Percentiles rank a stretch among this genome's conserved stretches.
Conservation (phyloP, 1,140 invertebrate species). For the Leucophenga varia region DNA sequence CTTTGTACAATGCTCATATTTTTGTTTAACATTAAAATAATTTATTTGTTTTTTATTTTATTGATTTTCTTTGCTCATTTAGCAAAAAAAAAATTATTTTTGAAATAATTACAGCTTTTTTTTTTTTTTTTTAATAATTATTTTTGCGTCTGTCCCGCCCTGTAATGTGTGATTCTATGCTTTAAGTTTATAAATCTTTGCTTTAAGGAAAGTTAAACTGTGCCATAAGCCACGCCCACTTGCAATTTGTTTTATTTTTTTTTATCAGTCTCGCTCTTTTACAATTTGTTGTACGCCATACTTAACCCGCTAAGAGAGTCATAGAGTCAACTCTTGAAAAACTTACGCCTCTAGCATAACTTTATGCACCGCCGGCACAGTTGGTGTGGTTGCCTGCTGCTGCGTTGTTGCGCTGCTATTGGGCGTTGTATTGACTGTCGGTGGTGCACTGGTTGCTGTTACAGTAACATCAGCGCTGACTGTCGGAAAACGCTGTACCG, state of each 20-base stretch:
- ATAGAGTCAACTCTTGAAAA: constrained; percentile 14
- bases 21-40: constrained; percentile 7
- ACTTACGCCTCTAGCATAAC: constrained; percentile 64
- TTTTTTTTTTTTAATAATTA: too few species aligned
- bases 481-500: constrained; percentile 42
- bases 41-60: constrained; percentile 18
- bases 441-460: constrained; percentile 28
- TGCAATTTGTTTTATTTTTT: neutral
- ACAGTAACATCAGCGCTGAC: constrained; percentile 48
- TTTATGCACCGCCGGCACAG: constrained; percentile 55
- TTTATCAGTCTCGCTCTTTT: constrained; percentile 8
- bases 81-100: constrained; percentile 21
- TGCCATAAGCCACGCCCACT: neutral
- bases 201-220: constrained; percentile 11
- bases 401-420: constrained; percentile 30
- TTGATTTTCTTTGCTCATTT: constrained; percentile 23
- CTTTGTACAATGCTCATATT: constrained; percentile 29
- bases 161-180: constrained; percentile 26
- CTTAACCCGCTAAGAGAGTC: too few species aligned
- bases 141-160: constrained; percentile 8
- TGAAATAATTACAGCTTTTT: too few species aligned
- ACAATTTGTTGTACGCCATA: neutral
- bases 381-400: constrained; percentile 27
- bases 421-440: constrained; percentile 9
- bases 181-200: constrained; percentile 9